Conservation (phyloP, 2,113 vertebrate genomes). For the Corythornis vintsioides region DNA sequence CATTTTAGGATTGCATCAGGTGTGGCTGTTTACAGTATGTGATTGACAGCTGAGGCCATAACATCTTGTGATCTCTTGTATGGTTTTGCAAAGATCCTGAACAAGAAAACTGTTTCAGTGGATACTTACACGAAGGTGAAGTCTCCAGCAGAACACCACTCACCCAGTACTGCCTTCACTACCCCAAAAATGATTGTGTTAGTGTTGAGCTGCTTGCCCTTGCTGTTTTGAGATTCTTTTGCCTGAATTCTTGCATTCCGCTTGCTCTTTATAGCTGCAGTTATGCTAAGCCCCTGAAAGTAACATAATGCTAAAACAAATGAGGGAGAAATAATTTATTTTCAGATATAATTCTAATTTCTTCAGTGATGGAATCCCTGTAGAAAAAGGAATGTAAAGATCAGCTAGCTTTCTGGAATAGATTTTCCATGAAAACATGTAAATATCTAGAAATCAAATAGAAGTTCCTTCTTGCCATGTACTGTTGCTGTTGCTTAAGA, state of each 20-base stretch:
- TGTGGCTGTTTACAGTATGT: not conserved
- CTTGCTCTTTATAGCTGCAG: not conserved
- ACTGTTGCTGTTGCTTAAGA: not conserved
- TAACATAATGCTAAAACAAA: not conserved
- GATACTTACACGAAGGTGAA: not conserved
- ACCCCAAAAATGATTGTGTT: not conserved
- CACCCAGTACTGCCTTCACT: not conserved
- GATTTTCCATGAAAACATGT: not conserved
- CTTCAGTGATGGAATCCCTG: not conserved
- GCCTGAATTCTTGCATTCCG: not conserved
- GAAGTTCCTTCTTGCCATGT: not conserved
- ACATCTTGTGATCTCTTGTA: not conserved
- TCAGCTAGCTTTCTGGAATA: not conserved
- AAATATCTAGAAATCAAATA: not conserved
- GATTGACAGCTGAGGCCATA: not conserved
- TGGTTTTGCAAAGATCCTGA: conserved; percentile 3
- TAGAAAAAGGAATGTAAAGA: not conserved
- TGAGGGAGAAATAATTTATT: not conserved
- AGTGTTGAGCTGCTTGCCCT: not conserved
- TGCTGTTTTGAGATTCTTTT: conserved; percentile 10
- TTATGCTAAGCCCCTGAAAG: not conserved
- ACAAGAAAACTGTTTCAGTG: not conserved
- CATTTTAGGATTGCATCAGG: not conserved
- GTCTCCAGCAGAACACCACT: not conserved
- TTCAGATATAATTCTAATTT: conserved; percentile 3